Base-by-base conservation (phyloP, 2,797 vertebrate genomes). In the Muscicapa striata region DNA sequence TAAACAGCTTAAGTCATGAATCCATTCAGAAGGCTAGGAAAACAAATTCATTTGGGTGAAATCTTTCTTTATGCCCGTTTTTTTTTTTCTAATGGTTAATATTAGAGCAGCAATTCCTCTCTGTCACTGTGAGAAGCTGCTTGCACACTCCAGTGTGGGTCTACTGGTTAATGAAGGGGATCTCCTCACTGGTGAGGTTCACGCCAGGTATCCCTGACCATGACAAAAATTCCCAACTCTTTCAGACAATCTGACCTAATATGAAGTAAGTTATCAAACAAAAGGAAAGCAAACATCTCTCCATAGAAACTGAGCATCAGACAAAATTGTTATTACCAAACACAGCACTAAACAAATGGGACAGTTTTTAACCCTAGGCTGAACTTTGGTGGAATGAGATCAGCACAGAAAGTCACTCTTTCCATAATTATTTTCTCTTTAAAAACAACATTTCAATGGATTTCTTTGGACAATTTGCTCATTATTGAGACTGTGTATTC, bases 1-100 rank as follows among this genome's bases (percentile, higher is more conserved):
- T 97, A 93, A 97, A 97, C 81, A 96, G 87, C 69, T 97, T 96
- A 97, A 88, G 69, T 61, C 86, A 69, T 89, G 49, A 95, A 91
- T 88, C 87, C 91, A 63, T 82, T 77, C 66, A 95, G 96, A 97
- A 76, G 16, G 9, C 89, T 59, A 92, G 72, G 94, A 96, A 94
- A 97, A 94, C n/a, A 95, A 94, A 91, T 36, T 77, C 12, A 48
- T 89, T 91, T 59, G 52, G 36, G 63, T 64, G 17, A 96, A 73
- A 77, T 41, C 41, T 83, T 64, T 43, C 58, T 90, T 69, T n/a
- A 80, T 45, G 26, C 17, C 16, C 4, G 7, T 36, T 36, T 59
- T 81, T 69, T 46, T 29, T 11, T 23, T 19, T 49, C 5, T 26
- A 18, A 36, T 16, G 9, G 29, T 22, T 77, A 51, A 40, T 48